phyloP scores from a whole-genome alignment of 2,797 vertebrate genomes.

The Pelodytes ibericus region DNA sequence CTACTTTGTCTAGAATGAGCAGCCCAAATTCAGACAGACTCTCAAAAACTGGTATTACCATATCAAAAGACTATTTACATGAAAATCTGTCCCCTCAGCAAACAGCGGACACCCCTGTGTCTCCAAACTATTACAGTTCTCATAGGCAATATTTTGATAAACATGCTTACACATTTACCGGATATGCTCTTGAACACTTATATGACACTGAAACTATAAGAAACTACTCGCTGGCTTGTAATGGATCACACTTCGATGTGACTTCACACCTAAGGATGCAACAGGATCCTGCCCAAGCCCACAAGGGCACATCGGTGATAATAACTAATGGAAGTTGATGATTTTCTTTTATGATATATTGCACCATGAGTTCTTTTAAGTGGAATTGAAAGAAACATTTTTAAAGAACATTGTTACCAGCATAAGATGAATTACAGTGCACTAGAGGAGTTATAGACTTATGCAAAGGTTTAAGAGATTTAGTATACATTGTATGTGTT shows the following conservation, averaged over 20 bases:
- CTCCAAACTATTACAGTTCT: conserved; percentile 81
- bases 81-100: conserved; percentile 83
- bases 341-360: conserved; percentile 66
- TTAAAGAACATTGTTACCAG: conserved; percentile 70
- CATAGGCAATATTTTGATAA: conserved; percentile 93
- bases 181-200: conserved; percentile 92
- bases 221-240: conserved; percentile 85
- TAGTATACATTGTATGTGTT: conserved; percentile 49
- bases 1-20: conserved; percentile 84
- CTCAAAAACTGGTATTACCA: conserved; percentile 77
- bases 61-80: conserved; percentile 88
- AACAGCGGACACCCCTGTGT: conserved; percentile 74
- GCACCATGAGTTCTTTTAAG: conserved; percentile 63
- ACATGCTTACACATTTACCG: conserved; percentile 89
- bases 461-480: conserved; percentile 60
- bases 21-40: conserved; percentile 86
- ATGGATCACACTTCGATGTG: conserved; percentile 86
- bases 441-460: conserved; percentile 63
- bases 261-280: conserved; percentile 89
- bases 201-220: conserved; percentile 89
- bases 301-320: conserved; percentile 96
- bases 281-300: conserved; percentile 83
- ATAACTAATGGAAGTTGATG: conserved; percentile 96
- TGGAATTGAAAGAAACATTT: conserved; percentile 67
- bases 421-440: conserved; percentile 69